phyloP scores from a whole-genome alignment of 2,797 vertebrate species.

The Kryptolebias ocellatus region DNA sequence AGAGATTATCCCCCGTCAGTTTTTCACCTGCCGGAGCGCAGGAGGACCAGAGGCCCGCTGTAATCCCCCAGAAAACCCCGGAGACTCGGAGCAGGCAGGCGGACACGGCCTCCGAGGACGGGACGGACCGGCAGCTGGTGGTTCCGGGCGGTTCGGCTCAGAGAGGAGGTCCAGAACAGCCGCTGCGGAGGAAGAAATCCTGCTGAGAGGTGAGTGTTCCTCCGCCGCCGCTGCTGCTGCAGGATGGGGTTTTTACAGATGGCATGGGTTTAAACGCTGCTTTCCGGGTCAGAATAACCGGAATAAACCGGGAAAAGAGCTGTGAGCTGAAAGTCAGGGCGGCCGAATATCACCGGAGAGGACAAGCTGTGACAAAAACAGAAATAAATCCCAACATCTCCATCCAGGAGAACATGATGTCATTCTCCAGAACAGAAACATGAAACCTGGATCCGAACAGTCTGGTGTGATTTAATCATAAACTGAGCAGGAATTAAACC shows the following conservation, averaged over 20 bases:
- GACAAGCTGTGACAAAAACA: no score
- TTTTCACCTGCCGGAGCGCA: constrained; percentile 14
- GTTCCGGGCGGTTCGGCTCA: not conserved
- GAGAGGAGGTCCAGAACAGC: constrained; percentile 8
- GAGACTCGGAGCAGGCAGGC: not conserved
- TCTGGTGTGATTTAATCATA: no score
- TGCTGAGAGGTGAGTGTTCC: constrained; percentile 44
- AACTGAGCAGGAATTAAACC: no score
- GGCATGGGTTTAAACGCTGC: not conserved
- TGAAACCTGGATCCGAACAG: no score
- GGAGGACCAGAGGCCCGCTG: constrained; percentile 29
- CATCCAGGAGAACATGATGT: no score
- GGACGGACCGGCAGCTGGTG: not conserved
- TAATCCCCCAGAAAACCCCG: constrained; percentile 13
- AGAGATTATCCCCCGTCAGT: constrained; percentile 38
- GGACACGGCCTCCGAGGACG: not conserved
- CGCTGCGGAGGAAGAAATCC: constrained; percentile 24
- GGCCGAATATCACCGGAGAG: no score
- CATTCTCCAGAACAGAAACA: no score
- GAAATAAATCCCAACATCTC: no score
- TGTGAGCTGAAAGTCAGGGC: not conserved
- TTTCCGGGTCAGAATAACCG: not conserved
- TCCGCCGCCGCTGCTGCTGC: constrained; percentile 13
- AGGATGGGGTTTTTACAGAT: not conserved
- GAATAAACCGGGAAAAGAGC: not conserved